Evolutionary conservation across 2,888 invertebrate species (phyloP), one percentile per base, ranked within the genome.

Genomic region (Leucozona laternaria): DNA sequence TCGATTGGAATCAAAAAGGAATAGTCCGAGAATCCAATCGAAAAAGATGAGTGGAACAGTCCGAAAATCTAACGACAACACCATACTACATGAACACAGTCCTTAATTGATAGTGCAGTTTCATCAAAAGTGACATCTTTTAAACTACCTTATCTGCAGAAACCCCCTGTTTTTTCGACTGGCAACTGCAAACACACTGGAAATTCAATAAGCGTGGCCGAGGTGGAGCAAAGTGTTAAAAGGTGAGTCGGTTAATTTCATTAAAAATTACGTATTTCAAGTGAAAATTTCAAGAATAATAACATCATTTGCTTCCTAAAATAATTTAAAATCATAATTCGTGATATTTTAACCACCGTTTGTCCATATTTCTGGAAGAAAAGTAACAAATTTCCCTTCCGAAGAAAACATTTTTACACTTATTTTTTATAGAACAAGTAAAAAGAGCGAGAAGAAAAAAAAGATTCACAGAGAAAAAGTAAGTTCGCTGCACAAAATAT

Each of bases 161-260:
- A 66, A 48, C 37, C 70, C 37, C 70, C 31, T 71, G 64, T 66
- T 76, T 84, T 58, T 79, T 62, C 17, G 57, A 78, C 78, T 75
- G 37, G 11, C 20, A n/a, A 75, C 48, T 86, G 82, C 55, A 82
- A 86, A 82, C 77, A 34, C 86, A 73, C n/a, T 43, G 64, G 64
- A 83, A 84, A 83, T 88, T 93, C 93, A 93, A 93, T 95, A 96
- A 96, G 96, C 96, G 96, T 96, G 96, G 96, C 96, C 96, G 96
- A 96, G 96, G 86, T 70, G 78, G 86, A 71, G 53, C 62, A 73
- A 75, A 82, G 82, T 79, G 73, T 82, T 78, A 75, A 75, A 75
- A 82, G 82, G 85, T 85, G 77, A 85, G 85, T 85, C 77, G 72
- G 22, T 45, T 70, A 60, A 73, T 72, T 85, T 85, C 72, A 55